A percentile compares a stretch with the other conserved stretches of the same genome.
Conservation (phyloP, 2,888 invertebrate genomes). For the Hypena proboscidalis region DNA sequence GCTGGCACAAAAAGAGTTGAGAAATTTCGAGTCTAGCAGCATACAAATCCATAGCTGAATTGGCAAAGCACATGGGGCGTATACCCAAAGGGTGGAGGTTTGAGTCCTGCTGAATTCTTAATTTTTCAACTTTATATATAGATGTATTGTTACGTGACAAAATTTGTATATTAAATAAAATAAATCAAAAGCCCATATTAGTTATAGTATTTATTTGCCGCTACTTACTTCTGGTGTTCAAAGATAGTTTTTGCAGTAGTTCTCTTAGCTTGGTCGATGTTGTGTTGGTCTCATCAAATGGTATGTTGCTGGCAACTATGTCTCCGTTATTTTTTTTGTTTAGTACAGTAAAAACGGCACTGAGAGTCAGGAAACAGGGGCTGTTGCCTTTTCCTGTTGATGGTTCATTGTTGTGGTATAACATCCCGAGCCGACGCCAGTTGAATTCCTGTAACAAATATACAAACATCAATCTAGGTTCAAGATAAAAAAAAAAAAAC, state of each 20-base stretch:
- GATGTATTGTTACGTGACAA: too few relatives aligned
- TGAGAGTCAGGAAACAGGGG: slow-evolving; percentile 91
- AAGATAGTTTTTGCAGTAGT: slow-evolving; percentile 86
- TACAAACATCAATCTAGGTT: too few relatives aligned
- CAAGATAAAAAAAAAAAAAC: background rate
- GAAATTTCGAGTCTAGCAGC: too few relatives aligned
- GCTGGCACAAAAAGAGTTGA: too few relatives aligned
- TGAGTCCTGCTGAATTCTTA: too few relatives aligned
- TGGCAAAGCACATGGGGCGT: too few relatives aligned
- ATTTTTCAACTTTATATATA: too few relatives aligned
- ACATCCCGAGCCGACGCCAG: slow-evolving; percentile 89
- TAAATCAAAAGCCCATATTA: slow-evolving; percentile 1
- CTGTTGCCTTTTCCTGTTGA: slow-evolving; percentile 88
- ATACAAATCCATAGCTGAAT: too few relatives aligned
- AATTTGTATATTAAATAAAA: background rate
- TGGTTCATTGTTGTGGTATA: slow-evolving; percentile 89
- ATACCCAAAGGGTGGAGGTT: too few relatives aligned
- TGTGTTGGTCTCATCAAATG: slow-evolving; percentile 87
- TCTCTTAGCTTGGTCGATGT: slow-evolving; percentile 83
- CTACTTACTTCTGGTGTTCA: slow-evolving; percentile 89
- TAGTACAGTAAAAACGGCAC: slow-evolving; percentile 86
- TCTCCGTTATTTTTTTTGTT: slow-evolving; percentile 74
- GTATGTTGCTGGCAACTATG: too few relatives aligned
- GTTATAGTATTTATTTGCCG: slow-evolving; percentile 1
- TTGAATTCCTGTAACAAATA: slow-evolving; percentile 87